Evolutionary conservation across 2,888 invertebrate genomes (phyloP).

Genomic region (Thereva unica): DNA sequence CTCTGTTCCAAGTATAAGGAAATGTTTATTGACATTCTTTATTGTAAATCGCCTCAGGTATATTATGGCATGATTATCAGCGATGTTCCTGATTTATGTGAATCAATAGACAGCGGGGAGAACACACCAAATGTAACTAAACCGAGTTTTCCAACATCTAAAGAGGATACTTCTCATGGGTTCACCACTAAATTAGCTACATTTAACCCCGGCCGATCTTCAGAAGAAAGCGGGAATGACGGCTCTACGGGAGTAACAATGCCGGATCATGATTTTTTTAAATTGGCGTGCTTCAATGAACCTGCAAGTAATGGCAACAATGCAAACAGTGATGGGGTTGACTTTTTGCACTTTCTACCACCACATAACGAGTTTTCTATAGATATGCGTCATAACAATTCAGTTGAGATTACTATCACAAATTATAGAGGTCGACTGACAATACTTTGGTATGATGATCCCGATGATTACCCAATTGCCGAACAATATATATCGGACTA

Average conservation of each 20-base stretch:
- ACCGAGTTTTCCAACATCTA: too few relatives aligned
- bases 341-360: constrained; percentile 46
- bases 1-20: constrained; percentile 43
- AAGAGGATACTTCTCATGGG: too few relatives aligned
- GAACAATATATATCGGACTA: constrained; percentile 1
- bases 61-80: constrained; percentile 47
- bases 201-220: too few relatives aligned
- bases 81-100: constrained; percentile 37
- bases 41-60: constrained; percentile 47
- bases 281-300: constrained; percentile 7
- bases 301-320: too few relatives aligned
- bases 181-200: too few relatives aligned
- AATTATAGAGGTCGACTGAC: constrained; percentile 43
- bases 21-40: constrained; percentile 47
- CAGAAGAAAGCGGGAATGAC: too few relatives aligned
- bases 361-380: constrained; percentile 48
- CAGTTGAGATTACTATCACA: constrained; percentile 46
- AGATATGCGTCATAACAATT: constrained; percentile 44
- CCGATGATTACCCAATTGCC: neutral
- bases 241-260: neutral
- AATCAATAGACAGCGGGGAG: too few relatives aligned
- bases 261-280: constrained; percentile 15
- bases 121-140: too few relatives aligned
- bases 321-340: constrained; percentile 4
- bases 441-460: constrained; percentile 52